Conservation (phyloP, 2,888 invertebrate species). For the Coecobrya sp. region DNA sequence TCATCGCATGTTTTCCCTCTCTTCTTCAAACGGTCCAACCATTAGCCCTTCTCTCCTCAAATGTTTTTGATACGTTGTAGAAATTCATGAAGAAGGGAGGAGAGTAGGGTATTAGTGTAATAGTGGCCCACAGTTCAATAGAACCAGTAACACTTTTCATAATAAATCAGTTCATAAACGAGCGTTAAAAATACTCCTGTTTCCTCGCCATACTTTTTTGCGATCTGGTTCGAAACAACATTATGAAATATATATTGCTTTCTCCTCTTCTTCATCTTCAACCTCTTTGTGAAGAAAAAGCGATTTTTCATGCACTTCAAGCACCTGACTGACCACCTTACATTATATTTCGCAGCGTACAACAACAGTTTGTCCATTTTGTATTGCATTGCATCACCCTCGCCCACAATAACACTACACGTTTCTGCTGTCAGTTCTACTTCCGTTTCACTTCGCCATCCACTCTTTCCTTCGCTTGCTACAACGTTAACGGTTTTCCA, state of each 20-base stretch:
- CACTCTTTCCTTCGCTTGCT: conserved; percentile 51
- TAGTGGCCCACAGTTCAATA: conserved; percentile 62
- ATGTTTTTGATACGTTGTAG: conserved; percentile 21
- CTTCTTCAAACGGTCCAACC: conserved; percentile 16
- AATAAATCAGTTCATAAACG: conserved; percentile 79
- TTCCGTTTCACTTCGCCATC: conserved; percentile 67
- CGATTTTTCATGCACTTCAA: conserved; percentile 62
- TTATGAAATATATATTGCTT: conserved; percentile 3
- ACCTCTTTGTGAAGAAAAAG: conserved; percentile 21
- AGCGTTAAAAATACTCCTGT: conserved; percentile 38
- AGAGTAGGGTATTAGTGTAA: conserved; percentile 61
- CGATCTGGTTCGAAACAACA: not conserved
- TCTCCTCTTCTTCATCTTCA: conserved; percentile 31
- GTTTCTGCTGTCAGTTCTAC: conserved; percentile 51
- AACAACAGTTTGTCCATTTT: conserved; percentile 55
- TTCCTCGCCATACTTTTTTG: conserved; percentile 20
- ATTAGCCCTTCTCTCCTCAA: conserved; percentile 13
- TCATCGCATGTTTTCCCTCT: conserved; percentile 19
- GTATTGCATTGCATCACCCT: conserved; percentile 63
- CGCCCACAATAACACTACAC: conserved; percentile 61
- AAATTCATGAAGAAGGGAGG: conserved; percentile 30
- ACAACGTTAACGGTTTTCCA: not conserved
- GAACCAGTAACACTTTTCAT: conserved; percentile 64
- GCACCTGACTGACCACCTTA: conserved; percentile 65
- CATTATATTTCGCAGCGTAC: conserved; percentile 3